These are phyloP conservation scores for Archips xylosteana DNA, from an alignment of 2,888 invertebrate genomes.

Conservation along the genomic window DNA sequence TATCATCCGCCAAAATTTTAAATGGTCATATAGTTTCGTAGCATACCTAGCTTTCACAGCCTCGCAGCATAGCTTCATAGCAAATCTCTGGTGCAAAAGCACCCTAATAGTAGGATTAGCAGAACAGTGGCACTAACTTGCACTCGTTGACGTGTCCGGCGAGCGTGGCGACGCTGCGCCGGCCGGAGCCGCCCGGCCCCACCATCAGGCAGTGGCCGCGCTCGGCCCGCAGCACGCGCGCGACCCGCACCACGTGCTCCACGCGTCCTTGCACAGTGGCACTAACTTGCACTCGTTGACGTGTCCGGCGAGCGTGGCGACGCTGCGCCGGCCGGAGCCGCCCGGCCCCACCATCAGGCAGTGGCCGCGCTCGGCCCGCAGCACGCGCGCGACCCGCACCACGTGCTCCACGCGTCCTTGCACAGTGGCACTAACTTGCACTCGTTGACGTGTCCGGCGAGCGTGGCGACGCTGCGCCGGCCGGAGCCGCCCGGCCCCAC, in stretches of 20 bases:
- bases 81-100: too few species aligned
- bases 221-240: constrained; percentile 93
- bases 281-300: constrained; percentile 93
- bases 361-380: constrained; percentile 95
- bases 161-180: constrained; percentile 94
- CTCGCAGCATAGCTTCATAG: too few species aligned
- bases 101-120: too few species aligned
- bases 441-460: constrained; percentile 94
- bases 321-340: constrained; percentile 95
- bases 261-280: constrained; percentile 96
- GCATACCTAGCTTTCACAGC: too few species aligned
- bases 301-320: constrained; percentile 93
- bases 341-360: constrained; percentile 95
- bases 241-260: constrained; percentile 94
- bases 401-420: constrained; percentile 95
- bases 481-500: constrained; percentile 97
- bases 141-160: constrained; percentile 95
- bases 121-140: constrained; percentile 76
- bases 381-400: constrained; percentile 92
- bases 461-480: constrained; percentile 93
- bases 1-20: too few species aligned
- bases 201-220: constrained; percentile 95
- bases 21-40: too few species aligned
- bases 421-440: constrained; percentile 95
- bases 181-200: constrained; percentile 96